Conservation (phyloP, 2,113 vertebrate species). For the Phainopepla nitens region DNA sequence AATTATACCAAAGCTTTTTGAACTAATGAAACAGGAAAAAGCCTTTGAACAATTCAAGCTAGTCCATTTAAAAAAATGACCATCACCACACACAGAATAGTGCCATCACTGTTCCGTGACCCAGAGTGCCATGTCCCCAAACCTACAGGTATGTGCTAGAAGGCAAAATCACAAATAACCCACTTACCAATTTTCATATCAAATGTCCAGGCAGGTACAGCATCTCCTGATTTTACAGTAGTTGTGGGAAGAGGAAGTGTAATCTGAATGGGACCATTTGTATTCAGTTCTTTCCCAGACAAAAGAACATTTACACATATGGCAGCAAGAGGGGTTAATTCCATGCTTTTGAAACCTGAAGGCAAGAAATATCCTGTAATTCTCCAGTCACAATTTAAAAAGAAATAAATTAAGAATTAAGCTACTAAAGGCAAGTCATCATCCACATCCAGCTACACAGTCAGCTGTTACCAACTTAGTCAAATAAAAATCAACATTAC, state of each 20-base stretch:
- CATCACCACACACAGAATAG: not conserved
- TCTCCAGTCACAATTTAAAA: not conserved
- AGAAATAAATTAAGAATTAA: not conserved
- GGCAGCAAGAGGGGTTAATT: slow-evolving; percentile 83
- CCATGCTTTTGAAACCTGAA: slow-evolving; percentile 80
- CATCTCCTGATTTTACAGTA: slow-evolving; percentile 71
- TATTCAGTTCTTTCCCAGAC: slow-evolving; percentile 77
- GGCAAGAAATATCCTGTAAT: not conserved
- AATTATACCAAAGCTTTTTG: not conserved
- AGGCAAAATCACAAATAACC: not conserved
- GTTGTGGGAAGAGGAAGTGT: slow-evolving; percentile 79
- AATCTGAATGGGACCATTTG: slow-evolving; percentile 85
- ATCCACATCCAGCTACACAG: not conserved
- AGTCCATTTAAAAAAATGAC: not conserved
- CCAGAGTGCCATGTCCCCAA: not conserved
- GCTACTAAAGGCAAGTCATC: not conserved
- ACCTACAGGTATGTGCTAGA: not conserved
- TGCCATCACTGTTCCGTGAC: not conserved
- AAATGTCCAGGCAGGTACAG: slow-evolving; percentile 88
- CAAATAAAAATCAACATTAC: not conserved
- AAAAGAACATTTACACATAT: slow-evolving; percentile 82
- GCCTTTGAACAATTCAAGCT: not conserved
- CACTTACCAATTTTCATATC: slow-evolving; percentile 83
- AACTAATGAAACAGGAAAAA: not conserved
- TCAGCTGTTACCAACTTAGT: not conserved